A percentile compares a stretch with the other conserved stretches of the same genome.
phyloP scores from a whole-genome alignment of 64 coral and sea anemone genomes.

The Pachyseris speciosa region DNA sequence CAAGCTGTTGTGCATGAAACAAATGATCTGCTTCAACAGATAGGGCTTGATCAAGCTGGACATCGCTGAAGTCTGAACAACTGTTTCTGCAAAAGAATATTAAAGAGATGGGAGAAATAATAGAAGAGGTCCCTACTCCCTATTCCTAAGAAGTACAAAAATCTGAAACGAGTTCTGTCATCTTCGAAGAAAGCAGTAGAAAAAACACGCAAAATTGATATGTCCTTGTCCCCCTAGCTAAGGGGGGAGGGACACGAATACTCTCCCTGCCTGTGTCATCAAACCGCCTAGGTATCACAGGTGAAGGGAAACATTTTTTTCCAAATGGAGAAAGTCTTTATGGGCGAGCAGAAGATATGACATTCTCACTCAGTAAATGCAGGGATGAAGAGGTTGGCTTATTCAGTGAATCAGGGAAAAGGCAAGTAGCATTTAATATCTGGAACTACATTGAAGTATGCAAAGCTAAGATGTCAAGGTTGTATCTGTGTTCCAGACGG shows the following conservation, averaged over 20 bases:
- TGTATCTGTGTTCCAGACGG: slow-evolving; percentile 69
- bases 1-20: slow-evolving; percentile 36
- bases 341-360: slow-evolving; percentile 61
- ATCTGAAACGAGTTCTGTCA: not conserved
- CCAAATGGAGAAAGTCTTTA: slow-evolving; percentile 25
- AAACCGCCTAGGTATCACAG: not conserved
- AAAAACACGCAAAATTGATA: slow-evolving; percentile 49
- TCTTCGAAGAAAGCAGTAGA: slow-evolving; percentile 10
- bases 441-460: slow-evolving; percentile 72
- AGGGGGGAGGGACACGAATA: slow-evolving; percentile 66
- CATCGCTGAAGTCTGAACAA: slow-evolving; percentile 20
- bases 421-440: slow-evolving; percentile 65
- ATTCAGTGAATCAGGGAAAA: slow-evolving; percentile 14
- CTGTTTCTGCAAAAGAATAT: slow-evolving; percentile 28
- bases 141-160: slow-evolving; percentile 25
- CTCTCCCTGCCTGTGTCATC: slow-evolving; percentile 21
- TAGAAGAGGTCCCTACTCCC: slow-evolving; percentile 20
- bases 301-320: slow-evolving; percentile 38
- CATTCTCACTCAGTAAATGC: slow-evolving; percentile 58
- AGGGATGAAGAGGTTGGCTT: slow-evolving; percentile 51
- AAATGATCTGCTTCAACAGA: slow-evolving; percentile 22
- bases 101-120: not conserved
- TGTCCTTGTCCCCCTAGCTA: slow-evolving; percentile 53
- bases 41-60: slow-evolving; percentile 45
- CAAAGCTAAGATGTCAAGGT: slow-evolving; percentile 67